These are phyloP conservation scores for Drosophila meridiana DNA, from an alignment of 2,888 invertebrate species.

Conservation along the genomic window DNA sequence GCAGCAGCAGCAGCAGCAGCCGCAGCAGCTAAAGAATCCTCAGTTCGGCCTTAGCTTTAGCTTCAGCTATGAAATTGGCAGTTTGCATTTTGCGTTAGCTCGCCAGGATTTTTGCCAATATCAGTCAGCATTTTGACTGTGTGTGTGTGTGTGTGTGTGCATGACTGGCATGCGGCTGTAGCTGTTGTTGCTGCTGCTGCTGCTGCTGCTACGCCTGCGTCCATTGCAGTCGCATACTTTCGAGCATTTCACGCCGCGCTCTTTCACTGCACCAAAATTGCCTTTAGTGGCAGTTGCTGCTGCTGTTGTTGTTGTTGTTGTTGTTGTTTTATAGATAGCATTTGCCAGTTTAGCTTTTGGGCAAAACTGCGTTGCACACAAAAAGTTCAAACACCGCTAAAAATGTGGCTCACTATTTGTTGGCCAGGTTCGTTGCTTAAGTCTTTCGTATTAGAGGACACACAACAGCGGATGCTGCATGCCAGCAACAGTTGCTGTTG, in stretches of 20 bases:
- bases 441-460: constrained; percentile 62
- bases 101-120: constrained; percentile 62
- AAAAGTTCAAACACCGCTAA: constrained; percentile 59
- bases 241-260: constrained; percentile 65
- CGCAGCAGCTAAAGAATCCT: constrained; percentile 24
- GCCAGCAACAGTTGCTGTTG: constrained; percentile 6
- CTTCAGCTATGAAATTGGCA: constrained; percentile 74
- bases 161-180: constrained; percentile 66
- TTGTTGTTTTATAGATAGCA: constrained; percentile 54
- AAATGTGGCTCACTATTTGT: constrained; percentile 19
- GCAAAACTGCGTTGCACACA: constrained; percentile 42
- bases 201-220: constrained; percentile 25
- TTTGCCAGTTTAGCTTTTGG: constrained; percentile 43
- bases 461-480: constrained; percentile 15
- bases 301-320: constrained; percentile 11
- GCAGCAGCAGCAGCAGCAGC: not conserved
- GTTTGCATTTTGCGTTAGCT: constrained; percentile 68
- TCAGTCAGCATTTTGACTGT: constrained; percentile 39
- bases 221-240: constrained; percentile 55
- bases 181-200: constrained; percentile 23
- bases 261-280: constrained; percentile 56
- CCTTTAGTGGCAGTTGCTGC: constrained; percentile 35
- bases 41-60: constrained; percentile 28
- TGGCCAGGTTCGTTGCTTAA: constrained; percentile 63
- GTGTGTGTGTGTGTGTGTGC: constrained; percentile 38